Base-by-base conservation (phyloP, 2,113 vertebrate genomes). In the Tor tambroides region DNA sequence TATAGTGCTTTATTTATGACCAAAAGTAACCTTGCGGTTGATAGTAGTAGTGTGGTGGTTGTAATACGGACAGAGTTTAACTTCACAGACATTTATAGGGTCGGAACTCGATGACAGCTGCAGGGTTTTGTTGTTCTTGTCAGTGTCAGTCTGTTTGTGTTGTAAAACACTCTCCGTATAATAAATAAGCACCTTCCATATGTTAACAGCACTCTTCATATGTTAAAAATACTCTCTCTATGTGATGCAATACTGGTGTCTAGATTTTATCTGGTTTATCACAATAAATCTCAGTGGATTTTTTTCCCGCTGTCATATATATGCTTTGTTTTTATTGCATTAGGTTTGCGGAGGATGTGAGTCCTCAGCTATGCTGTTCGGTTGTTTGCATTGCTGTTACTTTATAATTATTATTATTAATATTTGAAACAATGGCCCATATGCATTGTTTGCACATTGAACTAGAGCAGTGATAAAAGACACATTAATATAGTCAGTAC, bases 61-160 rank as follows among this genome's bases (percentile, higher is more conserved):
- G 9, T 43, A 30, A 8, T 43, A 88, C 5, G 17, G 5, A 11
- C 6, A 7, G 26, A 15, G n/a, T 8, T 11, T 0, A 43, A 41
- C 43, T 19, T 56, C 19, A n/a, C 6, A n/a, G 1, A 28, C 41
- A 54, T 84, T 80, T 51, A 46, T 28, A 71, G 63, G 49, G 19
- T 72, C 46, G 65, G n/a, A 54, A 69, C 3, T 69, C 82, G 82
- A 69, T 89, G 88, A 89, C 88, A 89, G 88, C 86, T 87, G 86
- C 78, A 72, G 77, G 38, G 26, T 75, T 84, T 84, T 84, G 65
- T 84, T 86, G 76, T 85, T 67, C 38, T 87, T 51, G 80, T 83
- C 30, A n/a, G 51, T 85, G 69, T 80, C 80, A 49, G 6, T 61
- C 1, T 75, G n/a, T 65, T 72, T 78, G 67, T 69, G 46, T n/a